Percentiles rank a stretch among this genome's conserved stretches.
Conservation (phyloP, 2,888 invertebrate genomes). For the Terebella lapidaria region DNA sequence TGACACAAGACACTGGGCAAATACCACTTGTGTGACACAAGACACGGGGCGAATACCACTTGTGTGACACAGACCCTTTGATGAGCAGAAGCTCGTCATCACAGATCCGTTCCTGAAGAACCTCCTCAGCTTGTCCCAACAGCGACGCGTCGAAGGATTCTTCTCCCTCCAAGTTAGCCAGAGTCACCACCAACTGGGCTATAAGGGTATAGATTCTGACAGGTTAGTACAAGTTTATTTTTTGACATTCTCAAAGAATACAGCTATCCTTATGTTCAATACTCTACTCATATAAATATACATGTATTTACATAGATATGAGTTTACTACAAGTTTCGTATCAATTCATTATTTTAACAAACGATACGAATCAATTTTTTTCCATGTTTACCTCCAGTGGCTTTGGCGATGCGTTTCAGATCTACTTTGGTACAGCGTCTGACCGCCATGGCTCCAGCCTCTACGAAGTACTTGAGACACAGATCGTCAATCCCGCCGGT, state of each 20-base stretch:
- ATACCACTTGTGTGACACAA: too few species aligned
- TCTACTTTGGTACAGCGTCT: slow-evolving; percentile 91
- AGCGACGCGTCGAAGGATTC: slow-evolving; percentile 88
- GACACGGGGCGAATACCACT: too few species aligned
- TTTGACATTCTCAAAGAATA: not conserved
- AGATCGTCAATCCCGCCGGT: slow-evolving; percentile 97
- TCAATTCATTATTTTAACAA: too few species aligned
- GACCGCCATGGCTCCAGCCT: slow-evolving; percentile 95
- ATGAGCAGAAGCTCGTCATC: slow-evolving; percentile 97
- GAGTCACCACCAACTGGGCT: slow-evolving; percentile 70
- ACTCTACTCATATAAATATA: not conserved
- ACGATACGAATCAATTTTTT: too few species aligned
- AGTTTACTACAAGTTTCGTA: too few species aligned
- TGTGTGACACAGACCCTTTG: slow-evolving; percentile 66
- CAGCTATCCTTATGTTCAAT: not conserved
- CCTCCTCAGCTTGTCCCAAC: slow-evolving; percentile 81
- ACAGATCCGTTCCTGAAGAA: slow-evolving; percentile 85
- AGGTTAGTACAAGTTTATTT: not conserved
- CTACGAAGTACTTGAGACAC: slow-evolving; percentile 97
- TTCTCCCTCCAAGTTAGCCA: slow-evolving; percentile 98
- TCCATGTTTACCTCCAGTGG: slow-evolving; percentile 78
- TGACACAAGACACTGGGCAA: too few species aligned
- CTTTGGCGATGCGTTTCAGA: slow-evolving; percentile 95
- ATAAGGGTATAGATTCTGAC: too few species aligned
- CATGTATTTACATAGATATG: too few species aligned